Conservation (phyloP, 1,140 invertebrate genomes). For the Euwallacea similis region DNA sequence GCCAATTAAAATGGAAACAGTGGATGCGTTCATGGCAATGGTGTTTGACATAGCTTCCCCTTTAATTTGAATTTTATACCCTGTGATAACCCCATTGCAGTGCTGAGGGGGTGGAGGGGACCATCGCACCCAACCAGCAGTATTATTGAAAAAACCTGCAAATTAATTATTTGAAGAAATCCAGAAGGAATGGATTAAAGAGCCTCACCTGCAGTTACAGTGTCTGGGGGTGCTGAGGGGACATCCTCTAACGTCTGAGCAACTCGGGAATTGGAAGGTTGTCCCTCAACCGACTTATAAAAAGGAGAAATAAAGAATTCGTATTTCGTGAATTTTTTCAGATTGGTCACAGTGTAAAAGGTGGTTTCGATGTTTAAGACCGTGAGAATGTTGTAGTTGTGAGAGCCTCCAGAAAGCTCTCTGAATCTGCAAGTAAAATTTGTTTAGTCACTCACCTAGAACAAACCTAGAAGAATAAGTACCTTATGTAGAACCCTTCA, state of each 20-base stretch:
- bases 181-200: not conserved
- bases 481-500: conserved; percentile 78
- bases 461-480: not conserved
- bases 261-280: conserved; percentile 74
- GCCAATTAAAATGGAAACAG: conserved; percentile 69
- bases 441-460: not conserved
- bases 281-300: conserved; percentile 80
- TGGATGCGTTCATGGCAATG: conserved; percentile 69
- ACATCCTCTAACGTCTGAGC: conserved; percentile 74
- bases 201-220: conserved; percentile 66
- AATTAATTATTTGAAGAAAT: not conserved
- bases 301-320: conserved; percentile 89
- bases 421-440: conserved; percentile 63
- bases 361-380: conserved; percentile 57
- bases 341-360: conserved; percentile 67
- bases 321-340: conserved; percentile 83
- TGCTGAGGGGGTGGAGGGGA: conserved; percentile 74
- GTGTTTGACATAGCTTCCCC: conserved; percentile 42
- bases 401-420: conserved; percentile 66
- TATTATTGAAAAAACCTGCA: conserved; percentile 74
- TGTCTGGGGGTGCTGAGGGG: conserved; percentile 78
- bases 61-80: conserved; percentile 71
- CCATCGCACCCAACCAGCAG: conserved; percentile 75
- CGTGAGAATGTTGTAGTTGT: conserved; percentile 70
- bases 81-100: conserved; percentile 79